Conservation (phyloP, 2,113 vertebrate genomes). For the Antechinus flavipes region DNA sequence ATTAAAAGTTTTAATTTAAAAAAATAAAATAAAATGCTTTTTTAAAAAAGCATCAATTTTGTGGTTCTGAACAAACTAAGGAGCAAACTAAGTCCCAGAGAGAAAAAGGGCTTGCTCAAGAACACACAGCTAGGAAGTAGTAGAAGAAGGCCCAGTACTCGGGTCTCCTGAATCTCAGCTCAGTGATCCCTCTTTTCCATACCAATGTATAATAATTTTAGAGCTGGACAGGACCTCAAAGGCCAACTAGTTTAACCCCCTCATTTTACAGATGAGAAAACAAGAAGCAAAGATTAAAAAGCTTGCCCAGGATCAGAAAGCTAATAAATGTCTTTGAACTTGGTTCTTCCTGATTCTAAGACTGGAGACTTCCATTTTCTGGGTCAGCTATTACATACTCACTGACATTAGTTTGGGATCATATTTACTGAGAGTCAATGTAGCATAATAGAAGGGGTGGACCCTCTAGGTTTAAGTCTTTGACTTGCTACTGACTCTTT, state of each 20-base stretch:
- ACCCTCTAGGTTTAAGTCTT: not conserved
- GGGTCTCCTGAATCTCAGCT: not conserved
- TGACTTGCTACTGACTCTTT: not conserved
- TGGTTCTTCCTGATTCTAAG: not conserved
- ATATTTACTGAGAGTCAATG: not conserved
- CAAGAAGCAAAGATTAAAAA: not conserved
- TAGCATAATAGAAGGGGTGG: not conserved
- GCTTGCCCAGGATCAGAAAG: not conserved
- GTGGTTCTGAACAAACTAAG: not conserved
- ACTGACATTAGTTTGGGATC: not conserved
- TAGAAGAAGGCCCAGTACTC: not conserved
- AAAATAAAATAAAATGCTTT: no score
- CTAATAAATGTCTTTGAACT: not conserved
- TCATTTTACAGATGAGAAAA: not conserved
- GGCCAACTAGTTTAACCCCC: not conserved
- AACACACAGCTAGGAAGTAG: fast-evolving
- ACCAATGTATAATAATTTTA: not conserved
- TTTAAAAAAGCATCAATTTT: not conserved
- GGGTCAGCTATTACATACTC: not conserved
- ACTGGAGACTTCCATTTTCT: not conserved
- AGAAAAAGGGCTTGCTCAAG: not conserved
- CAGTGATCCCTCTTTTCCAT: not conserved
- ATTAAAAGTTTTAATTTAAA: no score
- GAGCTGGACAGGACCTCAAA: not conserved
- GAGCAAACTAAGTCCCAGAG: not conserved